phyloP scores from a whole-genome alignment of 2,113 vertebrate genomes.

The Girardinichthys multiradiatus region DNA sequence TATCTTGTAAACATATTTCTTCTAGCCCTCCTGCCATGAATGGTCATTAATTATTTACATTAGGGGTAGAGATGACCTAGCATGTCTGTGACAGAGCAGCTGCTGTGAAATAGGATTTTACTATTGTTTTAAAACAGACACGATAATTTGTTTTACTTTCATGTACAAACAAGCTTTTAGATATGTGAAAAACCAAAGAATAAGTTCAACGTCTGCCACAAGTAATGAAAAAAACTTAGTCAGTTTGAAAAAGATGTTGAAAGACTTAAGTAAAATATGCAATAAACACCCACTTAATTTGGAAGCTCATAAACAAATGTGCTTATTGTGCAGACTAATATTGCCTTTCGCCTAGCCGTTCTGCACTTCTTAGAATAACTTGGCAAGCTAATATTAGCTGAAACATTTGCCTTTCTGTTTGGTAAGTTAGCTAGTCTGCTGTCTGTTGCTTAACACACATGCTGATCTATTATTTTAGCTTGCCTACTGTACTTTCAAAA shows the following conservation, averaged over 20 bases:
- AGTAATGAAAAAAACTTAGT: neutral
- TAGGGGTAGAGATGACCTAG: neutral
- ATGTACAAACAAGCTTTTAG: neutral
- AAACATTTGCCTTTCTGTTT: neutral
- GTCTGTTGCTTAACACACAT: neutral
- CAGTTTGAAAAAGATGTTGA: neutral
- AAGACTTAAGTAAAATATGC: neutral
- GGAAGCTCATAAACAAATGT: neutral
- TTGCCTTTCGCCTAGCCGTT: neutral
- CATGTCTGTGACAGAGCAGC: neutral
- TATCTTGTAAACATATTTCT: no score
- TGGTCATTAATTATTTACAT: no score
- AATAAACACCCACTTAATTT: neutral
- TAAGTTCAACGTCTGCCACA: neutral
- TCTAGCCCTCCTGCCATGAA: no score
- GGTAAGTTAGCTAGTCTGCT: no score
- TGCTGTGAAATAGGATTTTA: neutral
- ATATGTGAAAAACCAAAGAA: neutral
- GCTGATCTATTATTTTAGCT: neutral
- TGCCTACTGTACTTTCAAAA: neutral
- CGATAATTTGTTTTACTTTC: neutral
- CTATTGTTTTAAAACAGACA: neutral
- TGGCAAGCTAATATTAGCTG: neutral
- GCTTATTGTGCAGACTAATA: no score
- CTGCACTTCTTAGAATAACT: neutral